Base-by-base conservation (phyloP, 2,113 vertebrate genomes). In the Crypturellus undulatus region DNA sequence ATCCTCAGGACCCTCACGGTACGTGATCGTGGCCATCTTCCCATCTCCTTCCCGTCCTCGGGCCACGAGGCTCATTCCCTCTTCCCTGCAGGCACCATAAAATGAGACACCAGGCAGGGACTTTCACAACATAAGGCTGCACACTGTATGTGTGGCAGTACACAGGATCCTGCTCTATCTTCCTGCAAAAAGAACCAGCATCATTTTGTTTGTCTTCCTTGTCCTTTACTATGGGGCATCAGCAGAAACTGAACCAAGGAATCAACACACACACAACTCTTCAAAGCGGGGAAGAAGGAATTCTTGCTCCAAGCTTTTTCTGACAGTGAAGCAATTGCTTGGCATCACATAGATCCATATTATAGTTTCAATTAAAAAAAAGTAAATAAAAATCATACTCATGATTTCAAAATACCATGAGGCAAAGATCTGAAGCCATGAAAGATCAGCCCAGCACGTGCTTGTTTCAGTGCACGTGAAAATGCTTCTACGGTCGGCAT, bases 251-350 rank as follows among this genome's bases (percentile, higher is more conserved):
- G 5, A 79, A 14, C 40, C 25, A 17, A 88, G 79, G 13, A 42
- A 49, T 18, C 65, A 89, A 77, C 18, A 56, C 12, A 65, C 18
- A 11, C 1, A 2, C 25, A 79, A 52, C 10, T 22, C 54, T 72
- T 49, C 36, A 79, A 86, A 64, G 6, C 32, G 38, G 28, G 17
- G 20, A 82, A 84, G 22, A 79, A 84, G 9, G 5, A 40, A 32
- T 26, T n/a, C 43, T 79, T 79, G 70, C 90, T 26, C 13, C 25
- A 47, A 59, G 26, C 8, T 22, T 96, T 95, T 90, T 49, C 65
- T 71, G 54, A 92, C 16, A 79, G 17, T 10, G 52, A 72, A 79
- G 40, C 22, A 40, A 32, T 45, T 63, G 34, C 17, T 64, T 14
- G 42, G 76, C 79, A 67, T 36, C 71, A 70, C 72, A 5, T 32